A percentile compares a stretch with the other conserved stretches of the same genome.
Evolutionary conservation across 2,797 vertebrate genomes (phyloP).

Genomic region (Lepus townsendii): DNA sequence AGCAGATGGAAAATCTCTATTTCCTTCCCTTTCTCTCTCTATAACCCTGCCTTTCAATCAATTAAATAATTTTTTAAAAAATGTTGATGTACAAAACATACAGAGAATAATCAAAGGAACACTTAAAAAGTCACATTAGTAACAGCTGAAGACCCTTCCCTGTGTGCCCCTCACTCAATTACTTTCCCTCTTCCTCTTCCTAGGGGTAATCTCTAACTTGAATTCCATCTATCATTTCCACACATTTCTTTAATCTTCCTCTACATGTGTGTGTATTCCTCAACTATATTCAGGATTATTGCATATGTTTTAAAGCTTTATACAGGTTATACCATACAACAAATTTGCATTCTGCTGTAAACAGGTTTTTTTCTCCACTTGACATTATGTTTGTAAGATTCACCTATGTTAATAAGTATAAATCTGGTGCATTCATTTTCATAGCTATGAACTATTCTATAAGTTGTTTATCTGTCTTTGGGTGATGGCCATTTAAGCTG

Average conservation of each 20-base stretch:
- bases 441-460: background rate
- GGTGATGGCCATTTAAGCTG: background rate
- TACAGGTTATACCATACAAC: background rate
- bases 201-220: background rate
- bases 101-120: background rate
- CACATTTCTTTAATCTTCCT: background rate
- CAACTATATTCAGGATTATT: background rate
- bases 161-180: background rate
- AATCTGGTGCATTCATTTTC: background rate
- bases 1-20: too few relatives aligned
- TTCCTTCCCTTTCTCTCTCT: too few relatives aligned
- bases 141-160: background rate
- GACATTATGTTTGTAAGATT: background rate
- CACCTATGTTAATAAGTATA: background rate
- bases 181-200: background rate
- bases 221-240: background rate
- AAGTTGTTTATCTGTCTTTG: background rate
- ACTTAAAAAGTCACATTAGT: background rate
- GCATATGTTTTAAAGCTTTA: background rate
- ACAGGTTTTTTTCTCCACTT: background rate
- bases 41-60: too few relatives aligned
- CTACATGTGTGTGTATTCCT: background rate
- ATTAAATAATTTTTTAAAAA: background rate
- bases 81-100: background rate
- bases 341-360: slow-evolving; percentile 20